Base-by-base conservation (phyloP, 2,113 vertebrate genomes). In the Rhea americana region DNA sequence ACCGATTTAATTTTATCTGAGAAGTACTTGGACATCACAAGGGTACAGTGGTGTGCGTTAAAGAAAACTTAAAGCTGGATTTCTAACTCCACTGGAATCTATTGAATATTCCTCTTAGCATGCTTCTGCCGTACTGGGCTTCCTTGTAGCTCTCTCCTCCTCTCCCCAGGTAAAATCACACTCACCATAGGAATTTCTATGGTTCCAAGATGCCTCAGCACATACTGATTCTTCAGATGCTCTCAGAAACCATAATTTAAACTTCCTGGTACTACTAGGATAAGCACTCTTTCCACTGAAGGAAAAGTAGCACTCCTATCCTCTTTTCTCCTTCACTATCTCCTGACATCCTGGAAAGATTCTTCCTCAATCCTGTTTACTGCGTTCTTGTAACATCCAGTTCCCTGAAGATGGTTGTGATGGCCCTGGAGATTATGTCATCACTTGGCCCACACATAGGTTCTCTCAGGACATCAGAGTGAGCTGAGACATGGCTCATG, bases 1-100 rank as follows among this genome's bases (percentile, higher is more conserved):
- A 43, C 16, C 58, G 66, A 73, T 89, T 90, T 85, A 62, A 90
- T 93, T 87, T 91, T 79, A 94, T 71, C 74, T 71, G 88, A 47
- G 59, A 83, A 93, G 82, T 77, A 93, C 74, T 26, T 67, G 71
- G 45, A 89, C 14, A 21, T 61, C 41, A 70, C 62, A 79, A 65
- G 77, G 25, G 83, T 82, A 58, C 17, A 39, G n/a, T 82, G 70
- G 48, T 35, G 45, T 45, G 82, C 20, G 37, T 62, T 82, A 59
- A 90, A 75, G 90, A 82, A 93, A 94, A 66, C 84, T 76, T 84
- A 5, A 85, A 71, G n/a, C 45, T 94, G 41, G 30, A 70, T 87
- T 95, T 93, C 70, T 53, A 89, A 30, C 68, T 87, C 41, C 18
- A 55, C 17, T 43, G 32, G 32, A 93, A 77, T 75, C 63, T 75